phyloP scores from a whole-genome alignment of 2,888 invertebrate genomes.

The Tiliacea aurago region DNA sequence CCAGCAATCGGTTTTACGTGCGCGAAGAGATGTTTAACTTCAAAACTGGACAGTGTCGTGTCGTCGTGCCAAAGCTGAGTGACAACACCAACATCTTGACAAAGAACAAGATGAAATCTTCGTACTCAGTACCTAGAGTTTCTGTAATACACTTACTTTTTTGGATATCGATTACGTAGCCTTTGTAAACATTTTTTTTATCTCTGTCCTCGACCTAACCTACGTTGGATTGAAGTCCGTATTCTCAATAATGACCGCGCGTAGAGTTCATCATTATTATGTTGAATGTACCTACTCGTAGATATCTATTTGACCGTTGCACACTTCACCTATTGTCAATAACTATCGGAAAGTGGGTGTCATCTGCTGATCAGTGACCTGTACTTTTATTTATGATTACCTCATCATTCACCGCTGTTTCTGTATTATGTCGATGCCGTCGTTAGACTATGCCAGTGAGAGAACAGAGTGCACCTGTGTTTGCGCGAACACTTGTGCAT shows the following conservation, averaged over 20 bases:
- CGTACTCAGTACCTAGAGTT: not conserved
- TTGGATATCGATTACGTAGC: not conserved
- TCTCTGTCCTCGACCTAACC: constrained; percentile 71
- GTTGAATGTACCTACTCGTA: constrained; percentile 27
- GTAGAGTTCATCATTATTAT: constrained; percentile 50
- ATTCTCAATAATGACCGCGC: constrained; percentile 20
- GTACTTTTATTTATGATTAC: not conserved
- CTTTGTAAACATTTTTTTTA: constrained; percentile 58
- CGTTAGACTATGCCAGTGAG: not conserved
- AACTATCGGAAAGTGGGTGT: constrained; percentile 21
- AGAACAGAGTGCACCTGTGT: not conserved
- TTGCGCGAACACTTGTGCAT: not conserved
- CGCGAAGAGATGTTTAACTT: too few relatives aligned
- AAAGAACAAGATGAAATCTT: not conserved
- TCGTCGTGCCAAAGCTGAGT: not conserved
- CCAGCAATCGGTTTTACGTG: too few relatives aligned
- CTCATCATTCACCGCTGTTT: not conserved
- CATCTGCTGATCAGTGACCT: constrained; percentile 35
- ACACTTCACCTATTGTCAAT: constrained; percentile 21
- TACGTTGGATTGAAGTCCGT: constrained; percentile 31
- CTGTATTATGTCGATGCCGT: not conserved
- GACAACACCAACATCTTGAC: not conserved
- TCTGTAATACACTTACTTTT: not conserved
- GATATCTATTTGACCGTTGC: constrained; percentile 53
- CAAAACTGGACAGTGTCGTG: not conserved